phyloP scores from a whole-genome alignment of 2,888 invertebrate species.

The Aspidiotus destructor region DNA sequence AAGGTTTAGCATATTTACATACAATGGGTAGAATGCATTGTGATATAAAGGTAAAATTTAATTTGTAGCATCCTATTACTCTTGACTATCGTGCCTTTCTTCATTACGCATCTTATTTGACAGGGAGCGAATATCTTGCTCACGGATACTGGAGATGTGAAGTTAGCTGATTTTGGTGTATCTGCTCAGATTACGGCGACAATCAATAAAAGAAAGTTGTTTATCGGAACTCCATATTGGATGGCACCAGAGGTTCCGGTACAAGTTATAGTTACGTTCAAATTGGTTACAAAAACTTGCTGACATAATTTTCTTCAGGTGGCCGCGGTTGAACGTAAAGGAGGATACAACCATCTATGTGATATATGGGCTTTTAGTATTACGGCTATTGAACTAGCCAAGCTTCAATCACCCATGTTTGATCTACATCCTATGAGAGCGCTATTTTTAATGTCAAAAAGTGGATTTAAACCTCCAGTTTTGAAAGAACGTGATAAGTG shows the following conservation, averaged over 20 bases:
- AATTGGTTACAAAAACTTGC: no score
- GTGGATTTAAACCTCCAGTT: conserved; percentile 94
- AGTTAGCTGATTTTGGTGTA: conserved; percentile 97
- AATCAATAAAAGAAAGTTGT: conserved; percentile 95
- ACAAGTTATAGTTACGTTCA: no score
- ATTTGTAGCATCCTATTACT: not conserved
- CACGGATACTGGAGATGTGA: conserved; percentile 93
- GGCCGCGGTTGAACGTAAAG: conserved; percentile 95
- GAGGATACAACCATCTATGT: conserved; percentile 97
- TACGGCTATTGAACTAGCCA: conserved; percentile 96
- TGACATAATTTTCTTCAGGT: conserved; percentile 48
- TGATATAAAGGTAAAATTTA: conserved; percentile 50
- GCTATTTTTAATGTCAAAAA: conserved; percentile 96
- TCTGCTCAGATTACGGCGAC: conserved; percentile 99
- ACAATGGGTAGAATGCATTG: conserved; percentile 96
- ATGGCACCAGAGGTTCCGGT: conserved; percentile 79
- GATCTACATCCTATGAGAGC: conserved; percentile 98
- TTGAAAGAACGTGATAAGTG: conserved; percentile 92
- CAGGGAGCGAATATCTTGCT: conserved; percentile 96
- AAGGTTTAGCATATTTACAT: conserved; percentile 91
- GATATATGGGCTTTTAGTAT: conserved; percentile 99
- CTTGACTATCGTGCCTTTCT: not conserved
- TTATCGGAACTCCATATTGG: conserved; percentile 99
- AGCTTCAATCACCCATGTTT: conserved; percentile 98
- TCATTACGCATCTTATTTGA: conserved; percentile 29